Evolutionary conservation across 92 coral and sea anemone species (phyloP), one percentile per base, ranked within the genome.

Genomic region (Nematostella vectensis): DNA sequence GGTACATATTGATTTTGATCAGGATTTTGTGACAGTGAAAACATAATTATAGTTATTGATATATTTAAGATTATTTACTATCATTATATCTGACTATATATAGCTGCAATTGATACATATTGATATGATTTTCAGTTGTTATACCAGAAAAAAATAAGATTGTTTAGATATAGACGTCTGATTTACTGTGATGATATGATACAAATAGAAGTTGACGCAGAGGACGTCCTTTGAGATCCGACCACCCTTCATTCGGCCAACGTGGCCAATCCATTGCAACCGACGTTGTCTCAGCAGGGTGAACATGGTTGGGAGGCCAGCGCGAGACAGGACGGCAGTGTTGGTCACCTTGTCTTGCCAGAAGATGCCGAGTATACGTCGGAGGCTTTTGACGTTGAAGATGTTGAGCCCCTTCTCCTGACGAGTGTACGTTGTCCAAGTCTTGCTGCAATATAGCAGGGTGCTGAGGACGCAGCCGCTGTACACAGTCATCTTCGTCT

Each of bases 401-500:
- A 24, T 47, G 51, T 47, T 47, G 51, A 47, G 51, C 21, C 51
- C 21, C 51, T n/a, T 16, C 51, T 47, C 51, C 18, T 47, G 51
- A 8, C 51, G n/a, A 24, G 51, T 3, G 18, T 47, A 47, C 18
- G 18, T 4, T 15, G 51, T 47, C 51, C 51, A 47, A 4, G 51
- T 4, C 51, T 4, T 16, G 18, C 51, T 47, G 51, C 51, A 37
- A 37, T 37, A 37, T n/a, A n/a, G n/a, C n/a, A n/a, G n/a, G n/a
- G n/a, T n/a, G n/a, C n/a, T n/a, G n/a, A n/a, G n/a, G n/a, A n/a
- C n/a, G n/a, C n/a, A n/a, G n/a, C n/a, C n/a, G n/a, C 55, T 64
- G n/a, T 53, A 64, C 70, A 28, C 63, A 10, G 37, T 16, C 26
- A 31, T 61, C 71, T 61, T 51, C 18, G 69, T 69, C 51, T 60